Conservation (phyloP, 2,113 vertebrate genomes). For the Anthoscopus minutus region DNA sequence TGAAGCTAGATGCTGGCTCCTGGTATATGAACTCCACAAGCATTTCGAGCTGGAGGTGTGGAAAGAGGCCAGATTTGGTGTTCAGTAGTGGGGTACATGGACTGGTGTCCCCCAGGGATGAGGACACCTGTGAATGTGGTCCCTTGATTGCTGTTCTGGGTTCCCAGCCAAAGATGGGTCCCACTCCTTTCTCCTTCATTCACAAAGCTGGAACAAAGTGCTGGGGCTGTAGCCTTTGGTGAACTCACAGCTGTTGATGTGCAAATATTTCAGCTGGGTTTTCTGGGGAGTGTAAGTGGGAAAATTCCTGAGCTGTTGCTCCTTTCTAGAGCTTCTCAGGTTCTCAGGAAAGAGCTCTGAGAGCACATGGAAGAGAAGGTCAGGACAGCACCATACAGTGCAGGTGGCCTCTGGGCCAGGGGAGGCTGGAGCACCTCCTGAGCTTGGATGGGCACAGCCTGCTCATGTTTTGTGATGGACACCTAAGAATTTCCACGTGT, state of each 20-base stretch:
- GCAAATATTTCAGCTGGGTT: not conserved
- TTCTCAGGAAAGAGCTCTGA: not conserved
- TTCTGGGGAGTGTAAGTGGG: not conserved
- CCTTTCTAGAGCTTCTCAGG: not conserved
- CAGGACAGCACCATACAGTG: not conserved
- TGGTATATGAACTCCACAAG: not conserved
- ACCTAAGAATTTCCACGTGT: not conserved
- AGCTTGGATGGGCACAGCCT: not conserved
- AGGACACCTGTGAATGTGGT: not conserved
- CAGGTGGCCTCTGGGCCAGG: not conserved
- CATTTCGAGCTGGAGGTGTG: not conserved
- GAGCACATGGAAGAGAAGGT: fast-evolving
- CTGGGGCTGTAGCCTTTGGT: not conserved
- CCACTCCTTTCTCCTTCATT: not conserved
- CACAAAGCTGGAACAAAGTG: not conserved
- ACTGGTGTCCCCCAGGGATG: not conserved
- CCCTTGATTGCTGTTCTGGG: not conserved
- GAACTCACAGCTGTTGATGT: not conserved
- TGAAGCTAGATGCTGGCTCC: not conserved
- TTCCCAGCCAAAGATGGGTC: not conserved
- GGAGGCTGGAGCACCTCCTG: not conserved
- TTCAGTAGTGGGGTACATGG: not conserved
- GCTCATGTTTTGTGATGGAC: not conserved
- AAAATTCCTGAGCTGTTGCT: not conserved
- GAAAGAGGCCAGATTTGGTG: not conserved